phyloP scores from a whole-genome alignment of 2,888 invertebrate genomes.

The Stenurella melanura region DNA sequence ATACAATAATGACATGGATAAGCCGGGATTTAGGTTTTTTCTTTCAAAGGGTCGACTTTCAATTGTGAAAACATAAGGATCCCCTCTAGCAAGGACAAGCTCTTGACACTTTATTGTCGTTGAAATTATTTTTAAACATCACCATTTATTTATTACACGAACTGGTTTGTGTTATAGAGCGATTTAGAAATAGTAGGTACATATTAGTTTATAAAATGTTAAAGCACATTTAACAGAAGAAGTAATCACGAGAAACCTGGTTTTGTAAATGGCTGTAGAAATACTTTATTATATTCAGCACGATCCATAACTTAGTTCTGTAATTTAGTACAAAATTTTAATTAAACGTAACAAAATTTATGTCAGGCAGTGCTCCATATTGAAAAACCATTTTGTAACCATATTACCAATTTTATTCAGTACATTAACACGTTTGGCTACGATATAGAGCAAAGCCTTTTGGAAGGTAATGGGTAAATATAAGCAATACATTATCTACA shows the following conservation, averaged over 20 bases:
- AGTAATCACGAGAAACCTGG: too few species aligned
- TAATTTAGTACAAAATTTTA: too few species aligned
- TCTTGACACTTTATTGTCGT: neutral
- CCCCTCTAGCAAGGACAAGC: neutral
- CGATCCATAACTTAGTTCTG: too few species aligned
- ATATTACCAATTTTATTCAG: conserved; percentile 1
- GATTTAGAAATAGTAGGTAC: too few species aligned
- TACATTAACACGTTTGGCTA: conserved; percentile 3
- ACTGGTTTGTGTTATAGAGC: too few species aligned
- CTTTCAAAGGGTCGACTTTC: conserved; percentile 22
- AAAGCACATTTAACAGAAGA: too few species aligned
- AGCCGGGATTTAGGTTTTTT: conserved; percentile 24
- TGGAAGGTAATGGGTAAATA: conserved; percentile 12
- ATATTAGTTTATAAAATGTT: too few species aligned
- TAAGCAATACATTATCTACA: conserved; percentile 25
- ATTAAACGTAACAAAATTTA: neutral
- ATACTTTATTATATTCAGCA: neutral
- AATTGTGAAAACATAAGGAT: conserved; percentile 16
- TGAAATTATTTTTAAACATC: neutral
- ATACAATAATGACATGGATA: conserved; percentile 24
- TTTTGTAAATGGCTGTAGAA: too few species aligned
- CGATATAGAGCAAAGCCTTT: conserved; percentile 10
- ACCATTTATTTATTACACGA: too few species aligned
- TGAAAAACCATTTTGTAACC: conserved; percentile 11
- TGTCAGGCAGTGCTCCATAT: neutral